phyloP scores from a whole-genome alignment of 1,140 invertebrate genomes.

The Dinothrombium tinctorium region DNA sequence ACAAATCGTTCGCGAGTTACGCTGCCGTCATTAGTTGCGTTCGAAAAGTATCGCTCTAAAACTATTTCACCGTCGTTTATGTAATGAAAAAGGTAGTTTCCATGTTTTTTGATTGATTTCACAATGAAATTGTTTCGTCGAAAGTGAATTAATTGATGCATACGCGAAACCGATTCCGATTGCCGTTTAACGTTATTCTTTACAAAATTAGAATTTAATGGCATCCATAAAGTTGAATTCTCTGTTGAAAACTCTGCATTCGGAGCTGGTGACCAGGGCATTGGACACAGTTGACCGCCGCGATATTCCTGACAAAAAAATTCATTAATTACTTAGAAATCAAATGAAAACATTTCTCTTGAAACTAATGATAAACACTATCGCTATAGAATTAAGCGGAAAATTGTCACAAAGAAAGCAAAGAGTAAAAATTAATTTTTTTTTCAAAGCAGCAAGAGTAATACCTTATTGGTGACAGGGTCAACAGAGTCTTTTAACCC shows the following conservation, averaged over 20 bases:
- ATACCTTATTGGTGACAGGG: slow-evolving; percentile 13
- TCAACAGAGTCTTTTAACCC: slow-evolving; percentile 18
- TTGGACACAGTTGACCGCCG: slow-evolving; percentile 14
- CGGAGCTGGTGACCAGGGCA: slow-evolving; percentile 13
- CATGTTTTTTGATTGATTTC: neutral
- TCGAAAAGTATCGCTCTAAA: slow-evolving; percentile 8
- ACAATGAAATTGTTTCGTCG: slow-evolving; percentile 1
- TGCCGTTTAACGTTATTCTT: slow-evolving; percentile 11
- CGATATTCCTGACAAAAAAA: slow-evolving; percentile 8
- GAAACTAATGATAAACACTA: neutral
- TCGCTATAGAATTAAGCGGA: neutral
- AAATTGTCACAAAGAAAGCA: neutral
- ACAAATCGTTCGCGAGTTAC: slow-evolving; percentile 7
- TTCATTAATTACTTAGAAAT: neutral
- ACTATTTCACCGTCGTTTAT: slow-evolving; percentile 5
- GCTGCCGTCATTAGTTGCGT: neutral
- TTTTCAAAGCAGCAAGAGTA: neutral
- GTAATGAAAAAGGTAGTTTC: slow-evolving; percentile 11
- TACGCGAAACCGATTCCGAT: neutral
- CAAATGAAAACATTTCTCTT: neutral
- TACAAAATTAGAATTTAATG: slow-evolving; percentile 11
- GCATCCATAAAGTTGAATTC: slow-evolving; percentile 11
- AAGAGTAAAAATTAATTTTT: neutral
- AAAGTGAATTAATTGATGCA: slow-evolving; percentile 1
- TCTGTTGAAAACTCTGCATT: slow-evolving; percentile 11